These are phyloP conservation scores for Oasisia sp. DNA, from an alignment of 2,888 invertebrate species.

Conservation along the genomic window DNA sequence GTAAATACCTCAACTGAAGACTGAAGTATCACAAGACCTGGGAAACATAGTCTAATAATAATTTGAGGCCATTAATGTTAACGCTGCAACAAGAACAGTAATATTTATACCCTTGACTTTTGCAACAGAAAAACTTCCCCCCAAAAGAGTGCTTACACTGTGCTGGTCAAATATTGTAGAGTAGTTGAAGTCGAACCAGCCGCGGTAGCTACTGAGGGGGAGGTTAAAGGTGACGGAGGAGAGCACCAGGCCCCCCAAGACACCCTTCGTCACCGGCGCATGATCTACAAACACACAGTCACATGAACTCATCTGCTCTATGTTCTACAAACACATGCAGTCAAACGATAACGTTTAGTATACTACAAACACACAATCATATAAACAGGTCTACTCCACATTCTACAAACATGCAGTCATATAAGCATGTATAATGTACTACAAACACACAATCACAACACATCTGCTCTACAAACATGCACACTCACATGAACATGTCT, in stretches of 20 bases:
- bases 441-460: conserved; percentile 19
- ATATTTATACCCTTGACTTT: no score
- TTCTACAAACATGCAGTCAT: no score
- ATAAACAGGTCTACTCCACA: no score
- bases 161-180: conserved; percentile 23
- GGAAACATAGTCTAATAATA: no score
- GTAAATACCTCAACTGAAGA: no score
- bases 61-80: no score
- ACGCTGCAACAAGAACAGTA: no score
- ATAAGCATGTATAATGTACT: conserved; percentile 21
- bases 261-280: conserved; percentile 36
- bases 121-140: no score
- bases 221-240: conserved; percentile 36
- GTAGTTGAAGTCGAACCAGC: conserved; percentile 29
- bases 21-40: no score
- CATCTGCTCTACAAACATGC: not conserved
- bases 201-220: conserved; percentile 31
- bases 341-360: not conserved
- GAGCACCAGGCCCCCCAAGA: conserved; percentile 33
- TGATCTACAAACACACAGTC: not conserved
- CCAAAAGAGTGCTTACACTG: conserved; percentile 21
- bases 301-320: not conserved
- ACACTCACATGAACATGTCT: no score
- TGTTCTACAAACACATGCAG: not conserved
- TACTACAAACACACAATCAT: no score